Evolutionary conservation across 2,888 invertebrate genomes (phyloP), one percentile per base, ranked within the genome.

Genomic region (Sarcophaga rosellei): DNA sequence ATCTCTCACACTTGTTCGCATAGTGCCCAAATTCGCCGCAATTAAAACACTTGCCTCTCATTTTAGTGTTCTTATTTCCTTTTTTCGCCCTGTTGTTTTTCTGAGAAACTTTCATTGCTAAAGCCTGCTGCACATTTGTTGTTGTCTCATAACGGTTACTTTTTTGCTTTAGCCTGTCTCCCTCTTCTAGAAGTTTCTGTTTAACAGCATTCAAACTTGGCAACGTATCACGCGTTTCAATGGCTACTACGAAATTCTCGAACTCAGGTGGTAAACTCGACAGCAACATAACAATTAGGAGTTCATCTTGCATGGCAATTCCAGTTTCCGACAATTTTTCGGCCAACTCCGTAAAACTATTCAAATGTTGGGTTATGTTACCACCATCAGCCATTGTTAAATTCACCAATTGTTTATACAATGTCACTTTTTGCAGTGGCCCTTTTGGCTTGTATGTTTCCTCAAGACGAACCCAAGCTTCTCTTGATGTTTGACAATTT

Each of bases 191-290:
- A 44, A 85, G 44, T 66, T 85, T 87, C 23, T 83, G 72, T 66
- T 87, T 87, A 10, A 87, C 69, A 11, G 63, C 21, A 21, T 57
- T 57, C 5, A 81, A 77, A 21, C 25, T 25, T 12, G 84, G 87
- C 57, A 88, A 72, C 8, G 21, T n/a, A 81, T 87, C 87, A 23
- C 86, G 83, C 8, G 86, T 79, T 69, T 88, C 88, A 53, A 87
- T 82, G 21, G 88, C 84, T 10, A 88, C 75, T 11, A 87, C 82
- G 23, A 85, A 85, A 23, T 83, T 79, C 68, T 88, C 86, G n/a
- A 68, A 88, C 0, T 77, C 47, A 8, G 77, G 68, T 8, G 81
- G 74, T 12, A 86, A 45, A 65, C 86, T 88, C 8, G 84, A 87
- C 12, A 88, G 66, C 2, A 88, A 66, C 35, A 88, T 84, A 44